These are phyloP conservation scores for Zosterops borbonicus DNA, from an alignment of 2,113 vertebrate species.

Conservation along the genomic window DNA sequence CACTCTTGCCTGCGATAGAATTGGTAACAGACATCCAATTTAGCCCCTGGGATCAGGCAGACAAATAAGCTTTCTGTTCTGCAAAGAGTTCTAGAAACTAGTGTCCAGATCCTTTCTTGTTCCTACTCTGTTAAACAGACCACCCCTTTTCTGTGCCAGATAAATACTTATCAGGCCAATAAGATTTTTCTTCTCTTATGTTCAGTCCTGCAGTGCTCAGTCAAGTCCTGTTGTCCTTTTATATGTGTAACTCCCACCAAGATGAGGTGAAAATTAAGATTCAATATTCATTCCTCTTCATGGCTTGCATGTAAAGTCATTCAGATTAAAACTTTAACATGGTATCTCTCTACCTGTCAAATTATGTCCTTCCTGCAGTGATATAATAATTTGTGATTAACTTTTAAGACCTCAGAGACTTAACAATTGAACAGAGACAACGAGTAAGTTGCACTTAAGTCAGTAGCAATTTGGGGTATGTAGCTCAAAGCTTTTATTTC, in stretches of 20 bases:
- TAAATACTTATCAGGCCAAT: not conserved
- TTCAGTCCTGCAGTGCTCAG: not conserved
- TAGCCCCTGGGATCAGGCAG: not conserved
- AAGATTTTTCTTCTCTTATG: not conserved
- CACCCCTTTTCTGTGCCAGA: not conserved
- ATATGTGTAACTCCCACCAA: not conserved
- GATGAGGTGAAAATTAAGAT: not conserved
- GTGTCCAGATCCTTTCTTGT: not conserved
- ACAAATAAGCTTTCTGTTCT: not conserved
- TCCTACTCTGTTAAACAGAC: not conserved
- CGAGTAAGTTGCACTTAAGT: not conserved
- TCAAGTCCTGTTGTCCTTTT: not conserved
- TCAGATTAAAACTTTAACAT: not conserved
- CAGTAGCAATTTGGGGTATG: not conserved
- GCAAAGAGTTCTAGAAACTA: not conserved
- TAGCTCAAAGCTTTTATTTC: not conserved
- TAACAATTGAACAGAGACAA: not conserved
- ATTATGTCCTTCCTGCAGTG: not conserved
- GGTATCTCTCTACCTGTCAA: not conserved
- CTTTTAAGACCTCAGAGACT: not conserved
- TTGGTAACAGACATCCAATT: not conserved
- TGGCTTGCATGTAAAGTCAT: not conserved
- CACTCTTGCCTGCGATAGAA: not conserved
- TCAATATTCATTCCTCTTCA: not conserved
- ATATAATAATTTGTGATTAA: not conserved